Conservation (phyloP, 2,888 invertebrate species). For the Lepidocyrtinus sp. region DNA sequence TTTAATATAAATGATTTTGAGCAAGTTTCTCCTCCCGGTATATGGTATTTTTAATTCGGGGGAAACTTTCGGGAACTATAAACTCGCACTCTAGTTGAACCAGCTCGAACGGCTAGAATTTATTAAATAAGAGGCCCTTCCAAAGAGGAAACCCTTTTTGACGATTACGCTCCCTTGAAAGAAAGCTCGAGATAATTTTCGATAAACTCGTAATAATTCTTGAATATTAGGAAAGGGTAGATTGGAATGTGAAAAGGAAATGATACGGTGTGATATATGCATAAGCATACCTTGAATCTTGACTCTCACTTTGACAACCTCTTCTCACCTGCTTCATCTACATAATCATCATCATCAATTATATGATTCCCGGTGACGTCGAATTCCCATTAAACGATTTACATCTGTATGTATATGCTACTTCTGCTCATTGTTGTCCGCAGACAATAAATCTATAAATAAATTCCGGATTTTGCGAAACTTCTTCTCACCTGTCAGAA, state of each 20-base stretch:
- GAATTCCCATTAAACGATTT: background rate
- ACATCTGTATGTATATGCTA: background rate
- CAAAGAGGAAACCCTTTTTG: constrained; percentile 51
- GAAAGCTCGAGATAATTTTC: background rate
- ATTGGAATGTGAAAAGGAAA: background rate
- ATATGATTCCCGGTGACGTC: no score
- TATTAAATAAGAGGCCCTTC: constrained; percentile 52
- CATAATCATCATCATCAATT: background rate
- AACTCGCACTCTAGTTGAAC: background rate
- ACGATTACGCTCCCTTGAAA: background rate
- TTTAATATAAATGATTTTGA: background rate
- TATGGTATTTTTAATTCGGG: no score
- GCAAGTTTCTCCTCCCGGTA: background rate
- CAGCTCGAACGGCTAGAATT: background rate
- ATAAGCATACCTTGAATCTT: background rate
- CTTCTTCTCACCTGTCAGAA: no score
- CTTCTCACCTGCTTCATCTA: background rate
- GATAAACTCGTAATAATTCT: background rate
- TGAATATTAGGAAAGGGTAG: background rate
- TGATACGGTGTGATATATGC: no score
- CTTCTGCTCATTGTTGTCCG: background rate
- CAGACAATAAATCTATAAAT: constrained; percentile 31
- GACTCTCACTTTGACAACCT: no score
- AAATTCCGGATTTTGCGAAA: constrained; percentile 25
- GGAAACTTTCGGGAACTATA: no score